Evolutionary conservation across 2,797 vertebrate genomes (phyloP).

Genomic region (Muscicapa comitata): DNA sequence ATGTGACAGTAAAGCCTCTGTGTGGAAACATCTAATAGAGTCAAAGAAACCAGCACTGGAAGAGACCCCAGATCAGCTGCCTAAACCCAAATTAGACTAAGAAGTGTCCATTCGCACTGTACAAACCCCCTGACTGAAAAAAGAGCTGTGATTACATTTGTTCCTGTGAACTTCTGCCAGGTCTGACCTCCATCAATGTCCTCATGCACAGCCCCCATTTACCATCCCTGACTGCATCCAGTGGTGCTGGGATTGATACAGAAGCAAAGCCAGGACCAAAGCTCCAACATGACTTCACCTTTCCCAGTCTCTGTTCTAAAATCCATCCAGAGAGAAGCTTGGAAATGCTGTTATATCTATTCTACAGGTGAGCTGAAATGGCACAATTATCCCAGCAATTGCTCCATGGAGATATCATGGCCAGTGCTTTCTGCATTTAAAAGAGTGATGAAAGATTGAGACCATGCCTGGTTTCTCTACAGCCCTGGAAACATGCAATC

Average conservation of each 20-base stretch:
- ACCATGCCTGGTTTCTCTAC: background rate
- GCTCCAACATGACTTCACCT: background rate
- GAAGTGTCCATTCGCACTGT: background rate
- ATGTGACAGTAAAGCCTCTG: background rate
- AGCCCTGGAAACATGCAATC: background rate
- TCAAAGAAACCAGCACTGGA: background rate
- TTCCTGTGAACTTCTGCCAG: background rate
- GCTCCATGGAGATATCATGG: background rate
- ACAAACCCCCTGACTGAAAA: background rate
- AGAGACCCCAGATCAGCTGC: background rate
- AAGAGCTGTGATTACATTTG: background rate
- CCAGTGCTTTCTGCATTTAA: background rate
- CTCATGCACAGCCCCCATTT: background rate
- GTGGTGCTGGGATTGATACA: background rate
- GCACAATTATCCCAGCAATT: background rate
- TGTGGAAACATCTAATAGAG: conserved; percentile 17
- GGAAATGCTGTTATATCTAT: background rate
- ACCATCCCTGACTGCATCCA: background rate
- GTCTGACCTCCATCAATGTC: background rate
- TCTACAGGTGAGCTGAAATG: background rate
- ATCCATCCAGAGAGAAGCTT: background rate
- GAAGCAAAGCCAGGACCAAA: background rate
- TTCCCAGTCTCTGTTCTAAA: background rate
- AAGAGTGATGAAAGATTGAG: background rate
- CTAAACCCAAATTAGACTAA: background rate